Conservation (phyloP, 1,140 invertebrate species). For the Cydia strobilella region DNA sequence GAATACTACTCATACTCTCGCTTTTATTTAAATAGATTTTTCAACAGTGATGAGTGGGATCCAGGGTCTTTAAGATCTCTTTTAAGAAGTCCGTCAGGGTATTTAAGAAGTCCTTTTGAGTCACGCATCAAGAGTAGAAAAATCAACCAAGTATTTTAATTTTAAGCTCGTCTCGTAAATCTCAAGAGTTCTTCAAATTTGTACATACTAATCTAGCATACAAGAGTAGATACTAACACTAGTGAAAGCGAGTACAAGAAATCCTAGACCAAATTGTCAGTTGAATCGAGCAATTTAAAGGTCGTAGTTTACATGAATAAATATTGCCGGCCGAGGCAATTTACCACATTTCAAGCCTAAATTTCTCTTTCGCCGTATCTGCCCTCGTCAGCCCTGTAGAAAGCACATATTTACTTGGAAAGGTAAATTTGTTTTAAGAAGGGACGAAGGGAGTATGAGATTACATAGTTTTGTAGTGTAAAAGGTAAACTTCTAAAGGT, state of each 20-base stretch:
- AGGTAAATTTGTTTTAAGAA: conserved; percentile 15
- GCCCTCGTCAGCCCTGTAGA: neutral
- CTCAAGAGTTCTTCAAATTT: too few species aligned
- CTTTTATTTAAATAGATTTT: too few species aligned
- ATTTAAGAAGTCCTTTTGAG: too few species aligned
- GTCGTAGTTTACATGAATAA: conserved; percentile 8
- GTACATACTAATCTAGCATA: too few species aligned
- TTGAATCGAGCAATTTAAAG: conserved; percentile 3
- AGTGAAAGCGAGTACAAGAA: neutral
- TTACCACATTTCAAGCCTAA: conserved; percentile 18
- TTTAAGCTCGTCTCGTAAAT: too few species aligned
- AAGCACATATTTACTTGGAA: conserved; percentile 9
- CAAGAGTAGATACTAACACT: neutral
- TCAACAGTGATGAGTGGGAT: too few species aligned
- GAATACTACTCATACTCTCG: too few species aligned
- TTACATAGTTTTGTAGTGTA: neutral
- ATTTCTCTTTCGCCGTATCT: neutral
- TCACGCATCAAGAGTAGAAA: too few species aligned
- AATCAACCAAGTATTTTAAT: too few species aligned
- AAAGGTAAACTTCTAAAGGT: neutral
- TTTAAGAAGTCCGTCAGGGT: too few species aligned
- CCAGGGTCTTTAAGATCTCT: too few species aligned
- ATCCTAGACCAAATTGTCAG: neutral
- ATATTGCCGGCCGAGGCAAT: neutral
- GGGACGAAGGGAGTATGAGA: conserved; percentile 15